Evolutionary conservation across 1,140 invertebrate species (phyloP).

Genomic region (Argopecten irradians): DNA sequence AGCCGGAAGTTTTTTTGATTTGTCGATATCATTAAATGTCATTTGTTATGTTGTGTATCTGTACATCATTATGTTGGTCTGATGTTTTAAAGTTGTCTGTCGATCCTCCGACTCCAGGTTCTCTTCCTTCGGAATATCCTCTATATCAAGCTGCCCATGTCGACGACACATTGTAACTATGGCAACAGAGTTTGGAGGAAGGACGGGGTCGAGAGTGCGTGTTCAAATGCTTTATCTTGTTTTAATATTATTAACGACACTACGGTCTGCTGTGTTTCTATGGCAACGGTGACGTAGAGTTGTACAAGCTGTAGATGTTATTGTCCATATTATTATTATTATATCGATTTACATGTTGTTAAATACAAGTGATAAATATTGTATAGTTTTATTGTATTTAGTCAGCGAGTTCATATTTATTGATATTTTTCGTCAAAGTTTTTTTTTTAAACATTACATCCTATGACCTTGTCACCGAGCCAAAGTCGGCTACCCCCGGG

Average conservation of each 20-base stretch:
- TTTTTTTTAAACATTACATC: constrained; percentile 20
- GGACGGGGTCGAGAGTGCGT: not conserved
- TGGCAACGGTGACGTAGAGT: constrained; percentile 3
- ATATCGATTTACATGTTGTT: constrained; percentile 13
- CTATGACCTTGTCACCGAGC: not conserved
- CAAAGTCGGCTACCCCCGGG: not conserved
- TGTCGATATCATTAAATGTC: not conserved
- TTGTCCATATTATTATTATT: constrained; percentile 5
- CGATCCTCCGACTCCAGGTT: not conserved
- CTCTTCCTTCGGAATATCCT: not conserved
- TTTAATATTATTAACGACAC: not conserved
- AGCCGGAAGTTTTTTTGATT: not conserved
- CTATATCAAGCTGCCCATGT: not conserved
- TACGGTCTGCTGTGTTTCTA: constrained; percentile 1
- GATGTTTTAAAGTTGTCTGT: not conserved
- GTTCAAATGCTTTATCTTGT: constrained; percentile 17
- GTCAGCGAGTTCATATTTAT: constrained; percentile 21
- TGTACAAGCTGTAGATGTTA: constrained; percentile 21
- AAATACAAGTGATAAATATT: constrained; percentile 12
- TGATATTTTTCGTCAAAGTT: not conserved
- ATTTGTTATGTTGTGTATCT: constrained; percentile 4
- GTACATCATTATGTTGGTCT: not conserved
- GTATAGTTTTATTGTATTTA: constrained; percentile 17
- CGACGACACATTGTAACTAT: not conserved
- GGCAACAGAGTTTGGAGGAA: not conserved